Percentiles rank a stretch among this genome's conserved stretches.
These are phyloP conservation scores for Orchesella cincta DNA, from an alignment of 1,140 invertebrate genomes.

Conservation along the genomic window DNA sequence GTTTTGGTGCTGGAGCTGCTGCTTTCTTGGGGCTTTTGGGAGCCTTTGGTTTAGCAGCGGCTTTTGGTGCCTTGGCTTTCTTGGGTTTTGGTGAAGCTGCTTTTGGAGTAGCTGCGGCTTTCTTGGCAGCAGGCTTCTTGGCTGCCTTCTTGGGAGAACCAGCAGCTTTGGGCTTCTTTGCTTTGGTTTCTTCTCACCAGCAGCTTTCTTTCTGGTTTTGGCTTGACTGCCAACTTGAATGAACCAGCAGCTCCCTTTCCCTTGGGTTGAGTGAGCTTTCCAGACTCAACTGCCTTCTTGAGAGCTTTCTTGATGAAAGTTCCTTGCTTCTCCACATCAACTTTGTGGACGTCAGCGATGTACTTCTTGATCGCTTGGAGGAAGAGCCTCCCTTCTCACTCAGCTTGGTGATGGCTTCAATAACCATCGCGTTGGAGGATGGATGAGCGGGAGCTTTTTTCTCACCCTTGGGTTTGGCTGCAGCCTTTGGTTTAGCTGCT, in stretches of 20 bases:
- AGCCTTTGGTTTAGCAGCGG: conserved; percentile 35
- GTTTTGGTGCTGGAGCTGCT: not conserved
- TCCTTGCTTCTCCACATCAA: conserved; percentile 52
- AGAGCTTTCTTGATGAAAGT: conserved; percentile 51
- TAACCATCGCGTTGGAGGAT: conserved; percentile 55
- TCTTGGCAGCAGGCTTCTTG: conserved; percentile 43
- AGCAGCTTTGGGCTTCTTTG: no score
- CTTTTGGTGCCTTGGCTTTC: not conserved
- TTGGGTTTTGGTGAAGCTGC: no score
- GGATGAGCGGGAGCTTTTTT: conserved; percentile 54
- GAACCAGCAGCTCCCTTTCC: conserved; percentile 53
- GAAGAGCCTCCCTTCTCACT: conserved; percentile 54
- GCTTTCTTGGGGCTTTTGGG: conserved; percentile 18
- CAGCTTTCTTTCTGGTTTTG: conserved; percentile 47
- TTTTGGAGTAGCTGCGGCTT: conserved; percentile 31
- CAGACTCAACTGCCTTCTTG: conserved; percentile 46
- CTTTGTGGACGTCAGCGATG: conserved; percentile 53
- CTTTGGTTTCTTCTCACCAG: conserved; percentile 48
- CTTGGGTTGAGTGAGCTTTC: conserved; percentile 52
- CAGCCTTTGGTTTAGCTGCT: not conserved
- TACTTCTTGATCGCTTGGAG: conserved; percentile 55
- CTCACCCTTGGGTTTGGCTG: conserved; percentile 44
- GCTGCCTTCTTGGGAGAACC: conserved; percentile 46
- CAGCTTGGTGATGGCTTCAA: conserved; percentile 54
- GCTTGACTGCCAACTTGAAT: conserved; percentile 51